Conservation (phyloP, 2,797 vertebrate species). For the Semotilus atromaculatus region DNA sequence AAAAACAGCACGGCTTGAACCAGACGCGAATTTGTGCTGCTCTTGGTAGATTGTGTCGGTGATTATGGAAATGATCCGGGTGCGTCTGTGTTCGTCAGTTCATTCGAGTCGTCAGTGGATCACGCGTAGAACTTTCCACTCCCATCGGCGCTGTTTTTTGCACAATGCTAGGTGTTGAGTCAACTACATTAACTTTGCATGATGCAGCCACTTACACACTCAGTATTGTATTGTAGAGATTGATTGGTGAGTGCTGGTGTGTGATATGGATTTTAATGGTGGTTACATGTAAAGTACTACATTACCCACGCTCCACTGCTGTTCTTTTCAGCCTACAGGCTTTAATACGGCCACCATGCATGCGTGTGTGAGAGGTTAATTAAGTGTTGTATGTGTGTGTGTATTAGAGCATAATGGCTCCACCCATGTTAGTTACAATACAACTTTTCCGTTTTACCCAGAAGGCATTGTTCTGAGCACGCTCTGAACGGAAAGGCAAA, state of each 20-base stretch:
- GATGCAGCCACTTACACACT: background rate
- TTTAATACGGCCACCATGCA: background rate
- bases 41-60: too few relatives aligned
- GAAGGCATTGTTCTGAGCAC: conserved; percentile 56
- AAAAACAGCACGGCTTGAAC: too few relatives aligned
- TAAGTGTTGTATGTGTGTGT: conserved; percentile 38
- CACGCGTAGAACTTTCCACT: too few relatives aligned
- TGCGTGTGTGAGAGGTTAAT: background rate
- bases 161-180: background rate
- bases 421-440: conserved; percentile 45
- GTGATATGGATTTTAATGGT: conserved; percentile 23
- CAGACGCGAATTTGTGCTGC: too few relatives aligned
- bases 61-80: too few relatives aligned
- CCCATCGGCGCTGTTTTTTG: too few relatives aligned
- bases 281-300: conserved; percentile 24
- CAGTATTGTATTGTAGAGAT: background rate
- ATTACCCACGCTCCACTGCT: conserved; percentile 46
- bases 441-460: conserved; percentile 45
- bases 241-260: conserved; percentile 25
- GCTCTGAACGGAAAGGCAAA: conserved; percentile 53
- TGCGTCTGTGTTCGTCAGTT: too few relatives aligned
- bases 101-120: too few relatives aligned
- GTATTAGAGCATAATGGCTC: conserved; percentile 35
- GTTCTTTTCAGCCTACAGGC: background rate
- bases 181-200: background rate